These are phyloP conservation scores for Cyphomyrmex costatus DNA, from an alignment of 1,140 invertebrate species.

Conservation along the genomic window DNA sequence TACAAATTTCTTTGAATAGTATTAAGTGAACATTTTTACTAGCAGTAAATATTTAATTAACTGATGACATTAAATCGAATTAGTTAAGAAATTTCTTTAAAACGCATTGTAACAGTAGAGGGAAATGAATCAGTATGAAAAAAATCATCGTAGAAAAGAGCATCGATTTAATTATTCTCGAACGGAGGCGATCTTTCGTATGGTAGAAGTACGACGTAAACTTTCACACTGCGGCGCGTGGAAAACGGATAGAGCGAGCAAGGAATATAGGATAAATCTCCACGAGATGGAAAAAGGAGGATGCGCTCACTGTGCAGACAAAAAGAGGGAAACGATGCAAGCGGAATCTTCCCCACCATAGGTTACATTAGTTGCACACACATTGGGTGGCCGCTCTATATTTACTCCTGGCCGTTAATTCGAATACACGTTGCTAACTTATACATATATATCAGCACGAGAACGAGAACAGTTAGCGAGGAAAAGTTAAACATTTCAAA, in stretches of 20 bases:
- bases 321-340: conserved; percentile 69
- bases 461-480: conserved; percentile 7
- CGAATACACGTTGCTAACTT: conserved; percentile 78
- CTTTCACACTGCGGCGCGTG: conserved; percentile 28
- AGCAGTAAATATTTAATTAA: too few relatives aligned
- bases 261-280: conserved; percentile 12
- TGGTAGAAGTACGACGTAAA: conserved; percentile 24
- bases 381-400: conserved; percentile 83
- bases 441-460: background rate
- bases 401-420: conserved; percentile 83
- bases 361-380: conserved; percentile 81
- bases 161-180: conserved; percentile 8
- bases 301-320: conserved; percentile 9
- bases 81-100: background rate
- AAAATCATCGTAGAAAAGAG: background rate
- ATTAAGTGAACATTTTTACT: too few relatives aligned
- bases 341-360: conserved; percentile 61
- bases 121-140: background rate
- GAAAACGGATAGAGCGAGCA: conserved; percentile 43
- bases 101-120: background rate
- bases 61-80: conserved; percentile 17
- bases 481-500: conserved; percentile 38
- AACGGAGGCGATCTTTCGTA: background rate
- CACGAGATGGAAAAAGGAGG: conserved; percentile 38
- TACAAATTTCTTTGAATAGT: too few relatives aligned